A percentile compares a stretch with the other conserved stretches of the same genome.
phyloP scores from a whole-genome alignment of 2,113 vertebrate species.

The Phodopus roborovskii region DNA sequence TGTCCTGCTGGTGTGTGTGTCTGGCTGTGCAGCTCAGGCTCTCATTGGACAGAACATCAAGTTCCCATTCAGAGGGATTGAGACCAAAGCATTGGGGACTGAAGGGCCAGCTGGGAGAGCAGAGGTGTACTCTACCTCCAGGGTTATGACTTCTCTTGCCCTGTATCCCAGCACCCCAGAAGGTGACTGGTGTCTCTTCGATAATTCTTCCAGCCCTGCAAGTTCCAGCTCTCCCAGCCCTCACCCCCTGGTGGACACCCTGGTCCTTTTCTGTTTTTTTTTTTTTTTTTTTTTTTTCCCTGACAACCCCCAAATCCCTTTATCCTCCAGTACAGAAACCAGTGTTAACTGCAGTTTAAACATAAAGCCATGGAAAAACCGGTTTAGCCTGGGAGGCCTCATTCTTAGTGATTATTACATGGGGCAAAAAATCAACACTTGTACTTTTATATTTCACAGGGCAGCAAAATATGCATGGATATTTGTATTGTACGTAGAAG shows the following conservation, averaged over 20 bases:
- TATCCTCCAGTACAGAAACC: neutral
- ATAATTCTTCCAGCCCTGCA: neutral
- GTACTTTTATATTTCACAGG: neutral
- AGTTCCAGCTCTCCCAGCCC: fast-evolving
- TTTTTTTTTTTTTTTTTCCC: neutral
- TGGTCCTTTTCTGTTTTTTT: neutral
- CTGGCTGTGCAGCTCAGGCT: neutral
- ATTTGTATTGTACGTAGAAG: neutral
- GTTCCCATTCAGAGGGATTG: neutral
- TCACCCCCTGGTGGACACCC: neutral
- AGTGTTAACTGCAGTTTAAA: neutral
- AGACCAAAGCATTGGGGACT: neutral
- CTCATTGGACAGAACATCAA: neutral
- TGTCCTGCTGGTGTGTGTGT: neutral
- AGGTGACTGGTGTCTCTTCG: neutral
- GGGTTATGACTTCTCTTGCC: neutral
- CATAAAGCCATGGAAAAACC: neutral
- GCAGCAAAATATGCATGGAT: neutral
- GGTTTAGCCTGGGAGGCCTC: neutral
- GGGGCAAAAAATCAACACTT: neutral
- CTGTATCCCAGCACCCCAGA: neutral
- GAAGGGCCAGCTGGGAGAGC: too few species aligned
- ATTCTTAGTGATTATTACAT: neutral
- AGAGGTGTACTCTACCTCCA: neutral
- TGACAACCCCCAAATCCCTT: neutral